Evolutionary conservation across 1,140 invertebrate species (phyloP), one percentile per base, ranked within the genome.

Genomic region (Neodiprion fabricii): DNA sequence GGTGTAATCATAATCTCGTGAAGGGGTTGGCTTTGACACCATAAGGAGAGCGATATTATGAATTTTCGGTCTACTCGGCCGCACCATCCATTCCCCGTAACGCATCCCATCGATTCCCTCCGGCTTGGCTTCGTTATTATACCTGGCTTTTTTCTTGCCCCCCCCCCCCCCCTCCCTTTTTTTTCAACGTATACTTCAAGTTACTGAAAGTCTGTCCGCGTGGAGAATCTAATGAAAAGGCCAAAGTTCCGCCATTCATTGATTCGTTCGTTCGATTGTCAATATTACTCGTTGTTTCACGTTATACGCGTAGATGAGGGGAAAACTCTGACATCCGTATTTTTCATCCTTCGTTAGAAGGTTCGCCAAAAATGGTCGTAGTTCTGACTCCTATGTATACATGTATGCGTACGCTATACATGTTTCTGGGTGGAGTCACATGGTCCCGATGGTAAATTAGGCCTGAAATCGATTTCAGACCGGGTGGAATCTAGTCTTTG

Each of bases 31-130:
- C 69, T 79, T 81, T 82, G 76, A 82, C 82, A 83, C 81, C 82
- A 83, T 83, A 83, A 83, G 82, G 82, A 72, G 74, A 82, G 78
- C 79, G 78, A 72, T 78, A 74, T 67, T 75, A 72, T 73, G 67
- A 75, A 71, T 71, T 70, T 75, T 75, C 48, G 61, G 67, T 48
- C 1, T n/a, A 21, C 74, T 70, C 53, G 11, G 5, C 53, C 53
- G 53, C 53, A 7, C n/a, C 53, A 17, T 5, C 11, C 53, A 4
- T 61, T 9, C 11, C 53, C 53, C 9, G 53, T 7, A 40, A 40
- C 28, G 28, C 28, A 40, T 40, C 28, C 28, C 28, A 40, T 40
- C 28, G 28, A 40, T 40, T 40, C 28, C 28, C 28, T 40, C 2
- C 28, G 28, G 28, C 28, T 2, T 40, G 28, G 28, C 28, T 40